These are phyloP conservation scores for Fragum sueziense DNA, from an alignment of 2,888 invertebrate species.

Conservation along the genomic window DNA sequence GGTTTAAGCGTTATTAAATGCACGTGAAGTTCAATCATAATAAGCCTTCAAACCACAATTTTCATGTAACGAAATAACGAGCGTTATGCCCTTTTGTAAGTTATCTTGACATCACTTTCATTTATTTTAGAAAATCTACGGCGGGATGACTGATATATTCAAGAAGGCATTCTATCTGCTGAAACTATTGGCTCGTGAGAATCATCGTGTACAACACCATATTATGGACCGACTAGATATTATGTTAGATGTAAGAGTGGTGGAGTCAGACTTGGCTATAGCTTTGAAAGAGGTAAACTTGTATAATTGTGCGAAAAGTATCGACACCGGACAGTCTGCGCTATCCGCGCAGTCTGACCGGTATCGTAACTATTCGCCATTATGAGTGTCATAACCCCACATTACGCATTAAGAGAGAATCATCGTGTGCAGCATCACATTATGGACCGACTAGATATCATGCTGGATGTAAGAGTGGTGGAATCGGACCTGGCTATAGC, in stretches of 20 bases:
- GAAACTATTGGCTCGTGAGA: slow-evolving; percentile 78
- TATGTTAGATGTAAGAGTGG: slow-evolving; percentile 79
- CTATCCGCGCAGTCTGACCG: too few relatives aligned
- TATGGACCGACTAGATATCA: slow-evolving; percentile 79
- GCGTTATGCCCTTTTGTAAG: too few relatives aligned
- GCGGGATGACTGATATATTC: slow-evolving; percentile 79
- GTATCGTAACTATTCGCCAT: too few relatives aligned
- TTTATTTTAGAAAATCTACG: slow-evolving; percentile 79
- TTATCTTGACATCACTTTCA: background rate
- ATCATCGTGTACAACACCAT: slow-evolving; percentile 79
- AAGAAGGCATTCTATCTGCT: slow-evolving; percentile 79
- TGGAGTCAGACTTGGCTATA: slow-evolving; percentile 79
- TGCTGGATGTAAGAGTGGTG: slow-evolving; percentile 79
- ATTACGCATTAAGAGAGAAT: slow-evolving; percentile 79
- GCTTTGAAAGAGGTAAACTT: slow-evolving; percentile 81
- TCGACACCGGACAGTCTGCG: too few relatives aligned
- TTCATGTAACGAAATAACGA: too few relatives aligned
- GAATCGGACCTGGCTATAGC: slow-evolving; percentile 80
- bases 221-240: slow-evolving; percentile 80
- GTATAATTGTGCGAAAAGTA: too few relatives aligned
- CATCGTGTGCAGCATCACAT: slow-evolving; percentile 79
- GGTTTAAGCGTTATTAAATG: too few relatives aligned
- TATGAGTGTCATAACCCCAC: too few relatives aligned
- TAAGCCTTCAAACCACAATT: too few relatives aligned
- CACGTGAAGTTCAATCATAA: too few relatives aligned